These are phyloP conservation scores for Brevipalpus yothersi DNA, from an alignment of 1,140 invertebrate genomes.

Conservation along the genomic window DNA sequence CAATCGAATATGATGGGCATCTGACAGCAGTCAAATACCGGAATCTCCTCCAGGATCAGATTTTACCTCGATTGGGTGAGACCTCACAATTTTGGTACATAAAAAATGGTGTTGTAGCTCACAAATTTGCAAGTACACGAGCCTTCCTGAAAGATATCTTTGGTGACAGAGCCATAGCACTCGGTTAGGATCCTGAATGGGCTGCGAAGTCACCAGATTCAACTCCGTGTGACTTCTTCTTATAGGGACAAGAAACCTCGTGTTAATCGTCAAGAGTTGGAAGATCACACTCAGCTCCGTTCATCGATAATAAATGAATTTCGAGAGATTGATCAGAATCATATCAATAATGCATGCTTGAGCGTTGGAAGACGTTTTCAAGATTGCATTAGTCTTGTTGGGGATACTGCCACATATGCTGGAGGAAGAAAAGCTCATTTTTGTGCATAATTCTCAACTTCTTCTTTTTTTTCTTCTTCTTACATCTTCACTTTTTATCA, in stretches of 20 bases:
- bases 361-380: background rate
- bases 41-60: background rate
- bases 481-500: too few relatives aligned
- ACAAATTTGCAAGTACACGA: background rate
- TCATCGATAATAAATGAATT: background rate
- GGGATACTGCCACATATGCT: too few relatives aligned
- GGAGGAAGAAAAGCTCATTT: too few relatives aligned
- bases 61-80: background rate
- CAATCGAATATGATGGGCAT: background rate
- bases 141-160: background rate
- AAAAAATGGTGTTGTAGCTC: background rate
- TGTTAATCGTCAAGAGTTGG: background rate
- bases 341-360: background rate
- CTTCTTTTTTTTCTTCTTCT: too few relatives aligned
- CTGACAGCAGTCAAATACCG: background rate
- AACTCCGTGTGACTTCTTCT: background rate
- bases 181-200: background rate
- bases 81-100: background rate
- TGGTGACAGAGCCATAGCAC: background rate
- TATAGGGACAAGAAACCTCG: background rate
- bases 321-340: background rate
- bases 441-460: too few relatives aligned
- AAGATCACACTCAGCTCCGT: background rate
- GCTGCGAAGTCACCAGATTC: background rate
- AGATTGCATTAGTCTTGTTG: background rate